Evolutionary conservation across 2,888 invertebrate genomes (phyloP), one percentile per base, ranked within the genome.

Genomic region (Tenthredo amoena): DNA sequence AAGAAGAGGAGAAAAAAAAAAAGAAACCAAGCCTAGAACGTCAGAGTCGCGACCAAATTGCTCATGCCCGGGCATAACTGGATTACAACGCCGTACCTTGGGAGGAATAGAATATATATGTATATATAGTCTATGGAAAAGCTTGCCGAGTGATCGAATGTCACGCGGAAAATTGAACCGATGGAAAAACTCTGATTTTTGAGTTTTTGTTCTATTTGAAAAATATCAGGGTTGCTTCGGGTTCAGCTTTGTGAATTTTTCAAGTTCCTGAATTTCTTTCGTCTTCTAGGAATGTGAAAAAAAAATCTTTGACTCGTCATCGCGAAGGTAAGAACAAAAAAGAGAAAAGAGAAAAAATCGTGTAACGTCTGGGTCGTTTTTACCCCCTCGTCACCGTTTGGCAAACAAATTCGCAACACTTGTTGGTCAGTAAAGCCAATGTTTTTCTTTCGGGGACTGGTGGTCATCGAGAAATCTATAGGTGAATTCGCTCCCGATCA

Each of bases 331-430:
- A 40, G 40, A 40, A 37, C 9, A 12, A 37, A 18, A 9, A 37
- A 15, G 1, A n/a, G 12, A 43, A 65, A 31, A 26, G 26, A 26
- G 26, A 26, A 26, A 31, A 26, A 21, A 47, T 15, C 47, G 0
- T 15, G 47, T 47, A 15, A 47, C 12, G 15, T 4, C 1, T 47
- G 15, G 4, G 12, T 18, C 3, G 18, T 18, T 15, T 15, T 34
- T 15, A 68, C 18, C 31, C 34, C 18, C 15, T 34, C 34, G 12
- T 10, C 34, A 7, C 0, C 9, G 31, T 50, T 77, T 55, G n/a
- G 77, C 77, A 77, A 77, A 77, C 55, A 77, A 77, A 77, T 50
- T 55, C 18, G 77, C 77, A 77, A 77, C 77, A 77, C 77, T 77
- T 50, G 50, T 50, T 31, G 31, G 50, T 55, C 21, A 26, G 10